Base-by-base conservation (phyloP, 1,140 invertebrate species). In the Rhopalosiphum maidis region DNA sequence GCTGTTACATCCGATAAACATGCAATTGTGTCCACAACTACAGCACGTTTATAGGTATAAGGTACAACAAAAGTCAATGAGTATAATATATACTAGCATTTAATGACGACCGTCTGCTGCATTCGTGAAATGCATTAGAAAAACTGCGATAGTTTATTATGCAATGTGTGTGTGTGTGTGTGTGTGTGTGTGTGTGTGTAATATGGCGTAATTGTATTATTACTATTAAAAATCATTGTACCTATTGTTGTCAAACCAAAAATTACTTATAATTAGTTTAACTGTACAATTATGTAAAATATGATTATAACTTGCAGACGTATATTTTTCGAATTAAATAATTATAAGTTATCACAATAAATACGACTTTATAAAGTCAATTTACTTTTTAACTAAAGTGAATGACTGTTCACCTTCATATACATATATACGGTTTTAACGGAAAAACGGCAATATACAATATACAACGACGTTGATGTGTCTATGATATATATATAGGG, bases 1-100 rank as follows among this genome's bases (percentile, higher is more conserved):
- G 60, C 15, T 4, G 60, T n/a, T 77, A 18, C 4, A 77, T n/a
- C 60, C 60, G 60, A 77, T 77, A 77, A 77, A n/a, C 60, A 77
- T n/a, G 30, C 60, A 15, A 77, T 77, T 77, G 60, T 77, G 60
- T 77, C 4, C 30, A 30, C 30, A 68, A 51, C 30, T 77, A n/a
- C 60, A 77, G 60, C 60, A 77, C 60, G 60, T 77, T 77, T 77
- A 77, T 77, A 77, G n/a, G 60, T n/a, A 35, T 77, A 77, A n/a
- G n/a, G 11, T n/a, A 35, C 21, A 77, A n/a, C 30, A 77, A 4
- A n/a, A n/a, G 60, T n/a, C 30, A 15, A n/a, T 77, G 15, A 21
- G n/a, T 77, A 35, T 6, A 77, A 30, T 11, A n/a, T 77, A 68
- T 30, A 21, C 15, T 41, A 41, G 15, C 18, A 77, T 35, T 18